Evolutionary conservation across 2,113 vertebrate genomes (phyloP).

Genomic region (Macrotus californicus): DNA sequence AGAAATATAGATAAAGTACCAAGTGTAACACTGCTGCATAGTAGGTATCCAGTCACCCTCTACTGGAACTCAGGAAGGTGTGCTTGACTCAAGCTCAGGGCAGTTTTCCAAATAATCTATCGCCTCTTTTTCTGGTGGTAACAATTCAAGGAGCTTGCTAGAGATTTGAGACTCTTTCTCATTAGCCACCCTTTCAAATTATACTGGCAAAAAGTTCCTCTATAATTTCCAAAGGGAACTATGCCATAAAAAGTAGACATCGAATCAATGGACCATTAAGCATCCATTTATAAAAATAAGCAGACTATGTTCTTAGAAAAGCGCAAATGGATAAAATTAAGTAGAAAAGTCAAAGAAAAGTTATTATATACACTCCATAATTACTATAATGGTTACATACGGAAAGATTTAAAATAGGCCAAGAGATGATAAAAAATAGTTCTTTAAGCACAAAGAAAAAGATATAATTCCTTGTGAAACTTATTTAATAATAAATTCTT

Average conservation of each 20-base stretch:
- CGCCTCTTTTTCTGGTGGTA: neutral
- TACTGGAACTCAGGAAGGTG: neutral
- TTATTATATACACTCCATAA: neutral
- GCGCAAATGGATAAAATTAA: constrained; percentile 37
- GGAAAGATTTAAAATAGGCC: constrained; percentile 14
- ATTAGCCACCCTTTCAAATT: neutral
- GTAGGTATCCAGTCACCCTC: neutral
- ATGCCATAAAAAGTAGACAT: constrained; percentile 22
- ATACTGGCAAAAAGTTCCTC: neutral
- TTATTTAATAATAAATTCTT: constrained; percentile 18
- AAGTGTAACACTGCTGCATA: neutral
- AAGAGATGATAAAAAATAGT: constrained; percentile 18
- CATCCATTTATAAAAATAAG: constrained; percentile 33
- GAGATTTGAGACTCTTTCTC: neutral
- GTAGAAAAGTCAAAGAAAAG: constrained; percentile 42
- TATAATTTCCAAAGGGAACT: constrained; percentile 15
- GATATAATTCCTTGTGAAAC: constrained; percentile 5
- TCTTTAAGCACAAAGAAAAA: constrained; percentile 6
- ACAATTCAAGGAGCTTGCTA: neutral
- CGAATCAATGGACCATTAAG: constrained; percentile 35
- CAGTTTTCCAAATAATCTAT: neutral
- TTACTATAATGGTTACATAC: neutral
- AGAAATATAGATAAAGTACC: neutral
- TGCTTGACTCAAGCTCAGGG: neutral
- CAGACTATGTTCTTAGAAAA: neutral